Conservation (phyloP, 1,140 invertebrate genomes). For the Bombus haemorrhoidalis region DNA sequence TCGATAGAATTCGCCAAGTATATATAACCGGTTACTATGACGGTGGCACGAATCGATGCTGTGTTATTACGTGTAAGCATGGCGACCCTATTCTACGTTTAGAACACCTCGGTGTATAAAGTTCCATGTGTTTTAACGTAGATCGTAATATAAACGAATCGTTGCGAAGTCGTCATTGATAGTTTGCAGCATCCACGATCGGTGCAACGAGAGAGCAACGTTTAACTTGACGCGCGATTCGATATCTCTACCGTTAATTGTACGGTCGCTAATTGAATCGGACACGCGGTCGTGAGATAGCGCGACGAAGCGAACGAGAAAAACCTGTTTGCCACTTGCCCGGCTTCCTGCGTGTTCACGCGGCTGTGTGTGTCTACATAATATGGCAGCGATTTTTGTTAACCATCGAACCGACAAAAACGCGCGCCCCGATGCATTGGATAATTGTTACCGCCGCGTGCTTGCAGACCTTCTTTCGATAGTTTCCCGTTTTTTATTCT, state of each 20-base stretch:
- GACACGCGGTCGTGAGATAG: constrained; percentile 45
- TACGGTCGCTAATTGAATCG: constrained; percentile 57
- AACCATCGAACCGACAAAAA: constrained; percentile 48
- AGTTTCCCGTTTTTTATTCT: not conserved
- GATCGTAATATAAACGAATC: not conserved
- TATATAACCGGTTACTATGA: not conserved
- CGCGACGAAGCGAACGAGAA: constrained; percentile 48
- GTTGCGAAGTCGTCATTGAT: not conserved
- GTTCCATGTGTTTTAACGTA: not conserved
- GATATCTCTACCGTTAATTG: constrained; percentile 57
- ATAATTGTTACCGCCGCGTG: constrained; percentile 34
- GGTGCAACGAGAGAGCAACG: not conserved
- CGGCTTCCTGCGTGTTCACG: constrained; percentile 30
- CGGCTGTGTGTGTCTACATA: constrained; percentile 23
- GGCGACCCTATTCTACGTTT: not conserved
- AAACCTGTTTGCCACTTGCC: constrained; percentile 63
- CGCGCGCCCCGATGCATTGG: constrained; percentile 41
- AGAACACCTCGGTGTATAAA: not conserved
- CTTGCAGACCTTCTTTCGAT: not conserved
- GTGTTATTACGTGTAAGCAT: no score
- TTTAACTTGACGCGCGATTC: constrained; percentile 28
- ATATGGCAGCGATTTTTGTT: constrained; percentile 51
- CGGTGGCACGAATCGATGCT: not conserved
- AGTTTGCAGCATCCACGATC: not conserved
- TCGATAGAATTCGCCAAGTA: not conserved